These are phyloP conservation scores for Buathra laborator DNA, from an alignment of 2,888 invertebrate genomes.

Conservation along the genomic window DNA sequence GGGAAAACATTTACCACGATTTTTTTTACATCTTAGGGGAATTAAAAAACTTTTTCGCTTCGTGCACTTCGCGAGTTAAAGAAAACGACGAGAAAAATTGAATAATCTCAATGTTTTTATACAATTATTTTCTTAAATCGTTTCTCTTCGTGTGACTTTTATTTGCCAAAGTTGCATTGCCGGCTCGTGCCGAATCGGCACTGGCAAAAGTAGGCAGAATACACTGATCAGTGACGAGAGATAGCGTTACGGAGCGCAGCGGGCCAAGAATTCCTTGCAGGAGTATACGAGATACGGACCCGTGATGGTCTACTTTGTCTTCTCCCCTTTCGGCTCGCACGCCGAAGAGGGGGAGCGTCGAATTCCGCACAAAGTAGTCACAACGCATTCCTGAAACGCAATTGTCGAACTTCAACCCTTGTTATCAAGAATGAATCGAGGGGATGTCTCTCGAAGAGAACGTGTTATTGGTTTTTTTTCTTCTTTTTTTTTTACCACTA, in stretches of 20 bases:
- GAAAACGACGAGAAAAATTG: too few relatives aligned
- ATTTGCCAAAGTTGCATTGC: background rate
- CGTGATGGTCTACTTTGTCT: conserved; percentile 27
- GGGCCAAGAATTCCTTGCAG: conserved; percentile 6
- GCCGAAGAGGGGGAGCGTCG: conserved; percentile 9
- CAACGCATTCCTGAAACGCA: conserved; percentile 83
- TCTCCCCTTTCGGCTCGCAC: conserved; percentile 14
- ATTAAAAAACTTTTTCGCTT: too few relatives aligned
- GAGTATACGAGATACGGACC: background rate
- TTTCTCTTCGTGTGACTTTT: background rate
- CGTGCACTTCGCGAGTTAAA: too few relatives aligned
- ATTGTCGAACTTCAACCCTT: conserved; percentile 80
- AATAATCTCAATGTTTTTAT: background rate
- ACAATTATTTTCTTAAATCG: background rate
- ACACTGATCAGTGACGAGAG: conserved; percentile 16
- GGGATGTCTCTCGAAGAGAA: background rate
- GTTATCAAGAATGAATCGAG: conserved; percentile 75
- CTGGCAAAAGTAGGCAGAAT: conserved; percentile 3
- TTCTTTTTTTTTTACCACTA: background rate
- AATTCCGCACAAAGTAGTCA: conserved; percentile 77
- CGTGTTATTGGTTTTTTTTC: background rate
- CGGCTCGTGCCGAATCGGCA: background rate
- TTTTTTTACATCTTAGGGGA: too few relatives aligned
- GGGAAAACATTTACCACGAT: too few relatives aligned
- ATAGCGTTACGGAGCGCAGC: background rate